Conservation (phyloP, 2,797 vertebrate species). For the Pangasius macronema region DNA sequence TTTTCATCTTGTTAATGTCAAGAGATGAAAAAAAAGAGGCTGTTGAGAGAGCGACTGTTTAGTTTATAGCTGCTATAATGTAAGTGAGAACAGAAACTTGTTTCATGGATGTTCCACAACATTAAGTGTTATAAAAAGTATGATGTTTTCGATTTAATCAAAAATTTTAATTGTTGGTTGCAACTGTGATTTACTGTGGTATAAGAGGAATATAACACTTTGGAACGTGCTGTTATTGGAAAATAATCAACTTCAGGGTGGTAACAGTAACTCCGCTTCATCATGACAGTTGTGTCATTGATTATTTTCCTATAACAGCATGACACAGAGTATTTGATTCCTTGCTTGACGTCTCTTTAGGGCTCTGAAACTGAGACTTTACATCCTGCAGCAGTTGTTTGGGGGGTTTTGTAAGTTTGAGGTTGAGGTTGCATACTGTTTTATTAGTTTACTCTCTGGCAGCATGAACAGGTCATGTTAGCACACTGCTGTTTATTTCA, state of each 20-base stretch:
- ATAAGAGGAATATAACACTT: background rate
- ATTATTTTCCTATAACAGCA: background rate
- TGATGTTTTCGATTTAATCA: background rate
- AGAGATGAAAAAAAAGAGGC: background rate
- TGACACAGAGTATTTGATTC: background rate
- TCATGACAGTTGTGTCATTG: background rate
- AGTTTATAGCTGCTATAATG: background rate
- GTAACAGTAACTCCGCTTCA: background rate
- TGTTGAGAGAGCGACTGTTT: background rate
- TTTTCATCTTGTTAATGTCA: background rate
- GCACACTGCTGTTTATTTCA: background rate
- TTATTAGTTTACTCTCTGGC: conserved; percentile 10
- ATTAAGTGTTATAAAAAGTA: conserved; percentile 6
- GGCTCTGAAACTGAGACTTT: conserved; percentile 21
- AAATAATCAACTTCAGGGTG: background rate
- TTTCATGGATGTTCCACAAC: background rate
- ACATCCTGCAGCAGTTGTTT: conserved; percentile 4
- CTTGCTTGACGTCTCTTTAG: conserved; percentile 5
- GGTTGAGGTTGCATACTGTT: background rate
- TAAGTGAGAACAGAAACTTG: background rate
- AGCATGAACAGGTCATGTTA: background rate
- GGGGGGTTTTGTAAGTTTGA: background rate
- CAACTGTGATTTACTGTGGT: background rate
- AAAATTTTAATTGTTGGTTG: background rate
- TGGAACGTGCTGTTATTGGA: background rate